Conservation (phyloP, 2,888 invertebrate genomes). For the Nomada lathburiana region DNA sequence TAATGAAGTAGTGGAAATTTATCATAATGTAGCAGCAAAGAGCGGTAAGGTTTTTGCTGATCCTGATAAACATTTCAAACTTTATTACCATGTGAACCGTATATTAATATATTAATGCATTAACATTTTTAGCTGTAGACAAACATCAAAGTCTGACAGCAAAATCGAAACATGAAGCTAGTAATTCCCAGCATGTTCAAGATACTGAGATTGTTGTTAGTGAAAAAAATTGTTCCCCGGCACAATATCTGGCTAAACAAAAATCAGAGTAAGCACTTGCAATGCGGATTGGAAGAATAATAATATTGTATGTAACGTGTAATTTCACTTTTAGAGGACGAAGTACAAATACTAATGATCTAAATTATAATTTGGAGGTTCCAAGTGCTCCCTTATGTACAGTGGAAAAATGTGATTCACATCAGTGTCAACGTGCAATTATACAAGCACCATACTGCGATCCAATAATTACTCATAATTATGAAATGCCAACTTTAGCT, state of each 20-base stretch:
- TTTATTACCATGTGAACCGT: constrained; percentile 40
- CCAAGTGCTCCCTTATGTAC: not conserved
- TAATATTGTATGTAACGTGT: constrained; percentile 3
- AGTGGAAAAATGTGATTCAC: constrained; percentile 26
- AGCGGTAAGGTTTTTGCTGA: constrained; percentile 72
- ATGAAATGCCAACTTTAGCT: constrained; percentile 88
- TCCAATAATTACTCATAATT: constrained; percentile 78
- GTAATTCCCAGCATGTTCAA: constrained; percentile 17
- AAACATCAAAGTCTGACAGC: constrained; percentile 13
- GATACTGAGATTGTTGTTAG: constrained; percentile 13
- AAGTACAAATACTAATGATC: constrained; percentile 2
- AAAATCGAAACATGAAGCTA: constrained; percentile 19
- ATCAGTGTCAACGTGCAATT: constrained; percentile 33
- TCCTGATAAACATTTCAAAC: constrained; percentile 71
- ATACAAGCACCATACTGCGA: constrained; percentile 59
- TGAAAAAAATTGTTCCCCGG: not conserved
- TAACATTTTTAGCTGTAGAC: constrained; percentile 7
- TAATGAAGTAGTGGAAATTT: constrained; percentile 78
- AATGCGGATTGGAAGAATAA: constrained; percentile 8
- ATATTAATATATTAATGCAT: constrained; percentile 26
- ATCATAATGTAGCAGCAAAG: constrained; percentile 76
- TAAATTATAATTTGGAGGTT: constrained; percentile 25
- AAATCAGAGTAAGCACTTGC: constrained; percentile 49
- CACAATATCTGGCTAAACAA: constrained; percentile 15
- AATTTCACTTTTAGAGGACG: constrained; percentile 13